A percentile compares a stretch with the other conserved stretches of the same genome.
Evolutionary conservation across 2,888 invertebrate species (phyloP).

Genomic region (Fabriciana adippe): DNA sequence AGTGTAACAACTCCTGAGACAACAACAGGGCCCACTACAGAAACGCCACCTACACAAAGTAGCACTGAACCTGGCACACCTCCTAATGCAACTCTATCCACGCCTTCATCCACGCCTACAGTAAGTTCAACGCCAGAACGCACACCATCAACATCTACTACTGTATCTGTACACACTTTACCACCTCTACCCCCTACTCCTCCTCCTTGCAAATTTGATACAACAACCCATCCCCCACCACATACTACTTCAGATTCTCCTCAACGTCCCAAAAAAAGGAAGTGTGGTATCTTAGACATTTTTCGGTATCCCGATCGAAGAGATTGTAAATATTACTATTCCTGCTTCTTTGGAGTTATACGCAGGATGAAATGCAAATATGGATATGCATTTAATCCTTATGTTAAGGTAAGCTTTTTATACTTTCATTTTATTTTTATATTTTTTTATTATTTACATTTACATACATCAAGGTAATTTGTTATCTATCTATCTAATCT

Average conservation of each 20-base stretch:
- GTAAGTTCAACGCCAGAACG: background rate
- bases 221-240: background rate
- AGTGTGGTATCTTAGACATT: slow-evolving; percentile 13
- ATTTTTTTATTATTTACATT: no score
- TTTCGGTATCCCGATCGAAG: slow-evolving; percentile 27
- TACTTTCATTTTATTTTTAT: background rate
- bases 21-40: background rate
- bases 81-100: no score
- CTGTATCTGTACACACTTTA: background rate
- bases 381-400: slow-evolving; percentile 36
- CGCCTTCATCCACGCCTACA: background rate
- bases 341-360: slow-evolving; percentile 29
- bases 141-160: background rate
- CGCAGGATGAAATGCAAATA: slow-evolving; percentile 25
- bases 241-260: background rate
- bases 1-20: background rate
- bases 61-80: background rate
- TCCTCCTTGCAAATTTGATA: slow-evolving; percentile 20
- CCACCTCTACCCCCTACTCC: slow-evolving; percentile 22
- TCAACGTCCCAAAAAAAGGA: background rate
- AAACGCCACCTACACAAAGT: slow-evolving; percentile 4
- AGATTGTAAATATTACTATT: slow-evolving; percentile 30
- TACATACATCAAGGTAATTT: no score
- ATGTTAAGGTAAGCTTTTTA: slow-evolving; percentile 34
- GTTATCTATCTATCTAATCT: no score